Base-by-base conservation (phyloP, 2,888 invertebrate genomes). In the Orthosia gothica region DNA sequence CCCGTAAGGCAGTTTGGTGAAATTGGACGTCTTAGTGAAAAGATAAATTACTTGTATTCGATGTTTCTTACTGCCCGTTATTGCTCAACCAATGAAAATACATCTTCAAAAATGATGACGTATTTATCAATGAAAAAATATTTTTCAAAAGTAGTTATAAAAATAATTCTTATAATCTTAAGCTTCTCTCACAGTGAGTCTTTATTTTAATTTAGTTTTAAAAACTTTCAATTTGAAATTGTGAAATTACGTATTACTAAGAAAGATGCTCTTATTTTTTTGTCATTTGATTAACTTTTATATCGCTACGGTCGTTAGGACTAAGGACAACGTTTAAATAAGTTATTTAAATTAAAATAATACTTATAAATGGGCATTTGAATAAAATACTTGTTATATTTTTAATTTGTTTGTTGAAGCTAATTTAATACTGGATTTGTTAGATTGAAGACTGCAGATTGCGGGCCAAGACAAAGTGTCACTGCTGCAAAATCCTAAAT, bases 161-260 rank as follows among this genome's bases (percentile, higher is more conserved):
- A 63, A 66, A 23, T 71, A 49, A 23, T 49, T 83, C 70, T 70
- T 67, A 4, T 79, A 58, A 18, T 83, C 11, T 40, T 82, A 82
- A 83, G 84, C 70, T 81, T 84, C 59, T 68, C 84, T 82, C 81
- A 75, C 66, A 69, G 71, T 82, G 81, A 83, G 81, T 75, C 16
- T 72, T 70, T 65, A 64, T 70, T 73, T 78, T 74, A 70, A 54
- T 61, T 79, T 68, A 81, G 71, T 66, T 54, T 50, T 55, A 45
- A 58, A 63, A 32, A 0, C 49, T 55, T n/a, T 2, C 57, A 47
- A 45, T 70, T 54, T 73, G 16, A 70, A 58, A 58, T 72, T 68
- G 65, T 61, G 52, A 74, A 83, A 67, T 68, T 59, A 62, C 13
- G 66, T 74, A 70, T 64, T 64, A 64, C 40, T 70, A 74, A 68